phyloP scores from a whole-genome alignment of 2,888 invertebrate species.

The Nemotelus pantherinus region DNA sequence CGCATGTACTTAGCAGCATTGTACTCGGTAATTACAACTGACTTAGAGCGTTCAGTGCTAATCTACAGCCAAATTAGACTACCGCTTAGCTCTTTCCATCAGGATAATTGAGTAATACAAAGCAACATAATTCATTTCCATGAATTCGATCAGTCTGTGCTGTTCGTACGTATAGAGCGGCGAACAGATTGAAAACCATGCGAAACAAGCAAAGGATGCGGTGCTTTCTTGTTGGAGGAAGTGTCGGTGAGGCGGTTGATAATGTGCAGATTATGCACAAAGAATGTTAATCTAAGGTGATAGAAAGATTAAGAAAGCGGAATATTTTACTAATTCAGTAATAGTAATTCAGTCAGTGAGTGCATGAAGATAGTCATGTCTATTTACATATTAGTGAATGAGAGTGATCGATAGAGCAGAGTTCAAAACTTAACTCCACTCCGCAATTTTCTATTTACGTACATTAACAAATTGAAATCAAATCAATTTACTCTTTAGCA shows the following conservation, averaged over 20 bases:
- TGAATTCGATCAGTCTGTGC: constrained; percentile 4
- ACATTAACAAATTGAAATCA: too few relatives aligned
- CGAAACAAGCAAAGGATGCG: background rate
- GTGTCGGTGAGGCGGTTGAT: background rate
- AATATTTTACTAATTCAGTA: too few relatives aligned
- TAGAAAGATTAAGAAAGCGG: too few relatives aligned
- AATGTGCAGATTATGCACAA: too few relatives aligned
- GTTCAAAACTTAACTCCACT: too few relatives aligned
- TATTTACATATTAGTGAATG: too few relatives aligned
- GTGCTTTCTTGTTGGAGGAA: background rate
- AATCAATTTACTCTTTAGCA: too few relatives aligned
- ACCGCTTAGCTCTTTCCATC: constrained; percentile 25
- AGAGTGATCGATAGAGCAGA: too few relatives aligned
- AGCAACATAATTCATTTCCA: constrained; percentile 36
- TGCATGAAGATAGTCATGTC: too few relatives aligned
- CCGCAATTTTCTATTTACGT: too few relatives aligned
- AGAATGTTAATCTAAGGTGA: too few relatives aligned
- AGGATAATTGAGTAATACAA: constrained; percentile 39
- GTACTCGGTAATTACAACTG: constrained; percentile 37
- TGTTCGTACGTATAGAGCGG: background rate
- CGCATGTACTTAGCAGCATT: constrained; percentile 38
- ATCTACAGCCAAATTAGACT: constrained; percentile 44
- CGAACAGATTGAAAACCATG: background rate
- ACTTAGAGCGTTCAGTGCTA: constrained; percentile 37
- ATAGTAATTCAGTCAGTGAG: too few relatives aligned